Base-by-base conservation (phyloP, 2,797 vertebrate genomes). In the Anolis apletophallus region DNA sequence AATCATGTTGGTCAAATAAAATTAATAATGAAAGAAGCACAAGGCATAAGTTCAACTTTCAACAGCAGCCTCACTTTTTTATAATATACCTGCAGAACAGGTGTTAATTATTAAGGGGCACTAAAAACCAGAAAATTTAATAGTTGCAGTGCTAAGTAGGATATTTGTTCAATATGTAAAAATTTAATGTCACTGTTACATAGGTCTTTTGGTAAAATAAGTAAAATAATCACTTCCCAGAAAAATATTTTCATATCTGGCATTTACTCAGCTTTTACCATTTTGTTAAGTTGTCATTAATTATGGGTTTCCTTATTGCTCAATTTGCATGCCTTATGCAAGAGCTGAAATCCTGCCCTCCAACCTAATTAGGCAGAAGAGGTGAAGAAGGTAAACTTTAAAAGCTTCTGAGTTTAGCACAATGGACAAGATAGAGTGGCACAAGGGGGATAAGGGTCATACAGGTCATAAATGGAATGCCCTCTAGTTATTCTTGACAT, bases 321-420 rank as follows among this genome's bases (percentile, higher is more conserved):
- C 89, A 83, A 85, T 94, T 93, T 94, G 89, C 92, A 87, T 84
- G 88, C 81, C 81, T 93, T 94, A 87, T 94, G 86, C 71, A 88
- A 59, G 89, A 91, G 88, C 88, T 91, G 83, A 93, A 92, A 90
- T 92, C 85, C 90, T 73, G 80, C 93, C 83, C 88, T 90, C 90
- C 91, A 87, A 86, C 84, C 87, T 91, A 94, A 95, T 95, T 94
- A 95, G 89, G 85, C 88, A 90, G 89, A 93, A 89, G 91, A 94
- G 92, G 92, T 94, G 95, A 95, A 96, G 91, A 93, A 94, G 92
- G 79, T 91, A 87, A 88, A 90, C 67, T 91, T 90, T 83, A 88
- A 93, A 88, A 61, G 21, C 46, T 89, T 91, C 85, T 93, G 87
- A 86, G 69, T 90, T 92, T 81, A 86, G 78, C 89, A 88, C 59